Conservation (phyloP, 2,113 vertebrate genomes). For the Genyomyrus donnyi region DNA sequence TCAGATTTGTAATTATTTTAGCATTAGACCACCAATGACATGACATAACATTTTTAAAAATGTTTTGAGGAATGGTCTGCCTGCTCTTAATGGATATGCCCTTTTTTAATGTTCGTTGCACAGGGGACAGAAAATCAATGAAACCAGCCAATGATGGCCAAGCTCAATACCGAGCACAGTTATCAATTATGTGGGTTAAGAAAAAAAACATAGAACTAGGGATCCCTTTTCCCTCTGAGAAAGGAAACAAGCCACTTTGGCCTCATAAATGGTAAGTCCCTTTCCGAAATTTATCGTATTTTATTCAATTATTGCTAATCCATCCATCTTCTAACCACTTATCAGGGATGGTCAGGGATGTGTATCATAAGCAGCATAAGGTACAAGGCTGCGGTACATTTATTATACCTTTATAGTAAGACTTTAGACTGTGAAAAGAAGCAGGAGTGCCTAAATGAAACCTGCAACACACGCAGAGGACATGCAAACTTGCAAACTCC, state of each 20-base stretch:
- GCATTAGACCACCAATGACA: not conserved
- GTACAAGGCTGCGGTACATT: not conserved
- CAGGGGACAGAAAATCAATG: not conserved
- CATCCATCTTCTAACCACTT: not conserved
- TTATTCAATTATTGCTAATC: not conserved
- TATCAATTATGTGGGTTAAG: not conserved
- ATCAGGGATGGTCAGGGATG: not conserved
- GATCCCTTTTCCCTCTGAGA: not conserved
- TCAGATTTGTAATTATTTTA: constrained; percentile 4
- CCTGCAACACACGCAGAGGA: not conserved
- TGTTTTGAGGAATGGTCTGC: not conserved
- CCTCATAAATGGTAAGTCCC: not conserved
- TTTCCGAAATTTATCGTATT: not conserved
- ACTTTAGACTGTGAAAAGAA: not conserved
- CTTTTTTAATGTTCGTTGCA: not conserved
- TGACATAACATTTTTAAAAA: constrained; percentile 10
- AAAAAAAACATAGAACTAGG: not conserved
- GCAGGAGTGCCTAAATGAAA: not conserved
- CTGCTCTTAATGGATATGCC: not conserved
- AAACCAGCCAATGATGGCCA: not conserved
- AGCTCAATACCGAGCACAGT: not conserved
- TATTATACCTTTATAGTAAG: not conserved
- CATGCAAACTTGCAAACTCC: not conserved
- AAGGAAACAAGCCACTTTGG: not conserved
- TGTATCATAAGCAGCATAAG: not conserved